Conservation (phyloP, 1,140 invertebrate genomes). For the Drosophila sechellia region DNA sequence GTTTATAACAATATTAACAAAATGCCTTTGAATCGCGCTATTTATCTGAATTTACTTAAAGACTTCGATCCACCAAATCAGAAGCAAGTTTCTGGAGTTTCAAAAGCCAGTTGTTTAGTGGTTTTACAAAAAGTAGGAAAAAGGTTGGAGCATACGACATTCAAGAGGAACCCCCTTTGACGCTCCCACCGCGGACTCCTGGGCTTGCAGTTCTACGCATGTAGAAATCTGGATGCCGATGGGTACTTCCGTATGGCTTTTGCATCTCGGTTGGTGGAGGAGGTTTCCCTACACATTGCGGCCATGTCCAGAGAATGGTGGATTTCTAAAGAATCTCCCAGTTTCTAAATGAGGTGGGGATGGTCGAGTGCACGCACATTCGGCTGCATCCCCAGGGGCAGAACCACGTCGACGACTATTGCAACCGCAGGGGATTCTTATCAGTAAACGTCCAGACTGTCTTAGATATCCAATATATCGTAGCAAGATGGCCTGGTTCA, state of each 20-base stretch:
- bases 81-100: neutral
- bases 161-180: neutral
- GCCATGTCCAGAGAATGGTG: slow-evolving; percentile 2
- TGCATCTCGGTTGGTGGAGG: slow-evolving; percentile 1
- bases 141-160: neutral
- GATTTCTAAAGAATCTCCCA: neutral
- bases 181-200: neutral
- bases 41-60: neutral
- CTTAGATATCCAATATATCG: neutral
- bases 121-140: neutral
- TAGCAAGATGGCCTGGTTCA: too few species aligned
- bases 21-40: too few species aligned
- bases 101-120: neutral
- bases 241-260: neutral
- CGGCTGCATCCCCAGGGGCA: neutral
- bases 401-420: neutral
- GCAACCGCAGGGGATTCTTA: neutral
- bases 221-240: neutral
- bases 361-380: slow-evolving; percentile 7
- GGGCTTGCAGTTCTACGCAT: slow-evolving; percentile 1
- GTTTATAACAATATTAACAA: too few species aligned
- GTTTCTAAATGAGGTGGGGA: slow-evolving; percentile 2
- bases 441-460: slow-evolving; percentile 9
- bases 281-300: slow-evolving; percentile 8
- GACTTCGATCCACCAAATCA: neutral